Percentiles rank a stretch among this genome's conserved stretches.
Evolutionary conservation across 1,140 invertebrate genomes (phyloP).

Genomic region (Danaus plexippus): DNA sequence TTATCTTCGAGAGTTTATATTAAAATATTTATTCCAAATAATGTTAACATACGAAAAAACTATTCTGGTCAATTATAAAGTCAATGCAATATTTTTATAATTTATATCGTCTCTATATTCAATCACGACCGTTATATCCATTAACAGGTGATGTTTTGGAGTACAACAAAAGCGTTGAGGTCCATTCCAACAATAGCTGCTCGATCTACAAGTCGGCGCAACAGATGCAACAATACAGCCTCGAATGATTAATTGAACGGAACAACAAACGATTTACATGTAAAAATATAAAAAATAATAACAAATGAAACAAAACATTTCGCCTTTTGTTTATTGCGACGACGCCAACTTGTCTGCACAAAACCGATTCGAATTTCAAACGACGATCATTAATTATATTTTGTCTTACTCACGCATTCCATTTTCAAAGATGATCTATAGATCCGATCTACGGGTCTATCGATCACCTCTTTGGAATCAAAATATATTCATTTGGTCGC

Average conservation of each 20-base stretch:
- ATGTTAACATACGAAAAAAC: constrained; percentile 2
- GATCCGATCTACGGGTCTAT: constrained; percentile 67
- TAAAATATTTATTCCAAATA: background rate
- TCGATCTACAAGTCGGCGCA: constrained; percentile 45
- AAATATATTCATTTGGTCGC: constrained; percentile 68
- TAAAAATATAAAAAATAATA: constrained; percentile 46
- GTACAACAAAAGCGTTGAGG: constrained; percentile 43
- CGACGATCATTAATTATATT: constrained; percentile 70
- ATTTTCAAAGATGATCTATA: constrained; percentile 70
- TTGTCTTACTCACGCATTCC: constrained; percentile 71
- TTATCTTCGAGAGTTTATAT: too few relatives aligned
- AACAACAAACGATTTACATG: constrained; percentile 59
- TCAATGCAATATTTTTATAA: constrained; percentile 5
- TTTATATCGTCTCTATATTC: constrained; percentile 18
- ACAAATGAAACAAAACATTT: constrained; percentile 54
- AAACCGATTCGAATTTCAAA: constrained; percentile 66
- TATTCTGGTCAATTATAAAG: constrained; percentile 2
- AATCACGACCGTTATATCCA: constrained; percentile 43
- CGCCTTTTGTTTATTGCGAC: constrained; percentile 66
- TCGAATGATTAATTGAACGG: constrained; percentile 60
- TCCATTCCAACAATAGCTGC: constrained; percentile 51
- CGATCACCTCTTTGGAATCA: constrained; percentile 64
- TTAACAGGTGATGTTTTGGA: constrained; percentile 61
- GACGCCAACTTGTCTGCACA: constrained; percentile 69
- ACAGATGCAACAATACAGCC: constrained; percentile 64